Evolutionary conservation across 1,140 invertebrate species (phyloP).

Genomic region (Drosophila jambulina): DNA sequence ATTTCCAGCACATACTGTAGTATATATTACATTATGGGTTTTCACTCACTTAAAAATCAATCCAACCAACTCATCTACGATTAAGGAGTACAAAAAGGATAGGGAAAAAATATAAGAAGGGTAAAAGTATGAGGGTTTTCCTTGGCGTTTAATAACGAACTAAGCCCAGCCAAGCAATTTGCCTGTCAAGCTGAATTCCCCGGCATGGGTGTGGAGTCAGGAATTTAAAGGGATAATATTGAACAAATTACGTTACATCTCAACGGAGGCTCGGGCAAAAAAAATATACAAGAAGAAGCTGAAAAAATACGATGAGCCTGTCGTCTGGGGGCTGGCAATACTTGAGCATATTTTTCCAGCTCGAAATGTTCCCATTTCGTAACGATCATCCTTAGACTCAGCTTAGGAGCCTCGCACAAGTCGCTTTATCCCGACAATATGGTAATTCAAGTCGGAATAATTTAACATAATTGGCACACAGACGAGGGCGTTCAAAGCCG

Average conservation of each 20-base stretch:
- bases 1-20: not conserved
- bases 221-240: slow-evolving; percentile 80
- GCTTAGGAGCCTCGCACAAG: slow-evolving; percentile 13
- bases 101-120: slow-evolving; percentile 8
- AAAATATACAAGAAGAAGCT: slow-evolving; percentile 8
- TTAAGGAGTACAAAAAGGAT: not conserved
- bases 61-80: not conserved
- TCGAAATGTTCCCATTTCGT: slow-evolving; percentile 29
- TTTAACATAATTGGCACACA: slow-evolving; percentile 73
- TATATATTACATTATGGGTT: not conserved
- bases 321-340: slow-evolving; percentile 8
- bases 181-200: slow-evolving; percentile 47
- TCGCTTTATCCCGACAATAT: slow-evolving; percentile 68
- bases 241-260: slow-evolving; percentile 71
- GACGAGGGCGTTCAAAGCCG: slow-evolving; percentile 20
- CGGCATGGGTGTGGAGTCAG: slow-evolving; percentile 17
- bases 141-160: slow-evolving; percentile 45
- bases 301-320: slow-evolving; percentile 20
- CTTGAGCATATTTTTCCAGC: slow-evolving; percentile 37
- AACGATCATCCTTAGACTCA: slow-evolving; percentile 33
- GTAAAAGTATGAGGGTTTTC: slow-evolving; percentile 9
- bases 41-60: not conserved
- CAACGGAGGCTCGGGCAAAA: slow-evolving; percentile 25
- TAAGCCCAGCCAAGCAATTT: slow-evolving; percentile 64
- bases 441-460: slow-evolving; percentile 70